These are phyloP conservation scores for Axea sp. DNA, from an alignment of 2,888 invertebrate genomes.

Conservation along the genomic window DNA sequence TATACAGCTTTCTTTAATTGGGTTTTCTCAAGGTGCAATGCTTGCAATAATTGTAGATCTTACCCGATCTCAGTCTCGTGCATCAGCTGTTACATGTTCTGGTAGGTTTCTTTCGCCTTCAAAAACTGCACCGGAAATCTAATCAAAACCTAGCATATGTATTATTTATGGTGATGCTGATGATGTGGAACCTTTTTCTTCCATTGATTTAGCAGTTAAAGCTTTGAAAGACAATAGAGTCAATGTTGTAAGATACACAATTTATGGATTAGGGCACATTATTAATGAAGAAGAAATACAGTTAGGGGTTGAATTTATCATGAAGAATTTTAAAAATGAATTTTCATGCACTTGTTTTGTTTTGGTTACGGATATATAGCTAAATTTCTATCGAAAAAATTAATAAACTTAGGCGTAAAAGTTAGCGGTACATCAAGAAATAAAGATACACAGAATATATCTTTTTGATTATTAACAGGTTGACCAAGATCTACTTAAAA, in stretches of 20 bases:
- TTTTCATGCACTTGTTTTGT: conserved; percentile 24
- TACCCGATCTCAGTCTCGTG: conserved; percentile 22
- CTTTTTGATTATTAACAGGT: conserved; percentile 19
- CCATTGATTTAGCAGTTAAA: conserved; percentile 22
- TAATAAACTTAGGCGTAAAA: conserved; percentile 21
- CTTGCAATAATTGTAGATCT: conserved; percentile 22
- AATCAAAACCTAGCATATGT: conserved; percentile 25
- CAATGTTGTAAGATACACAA: conserved; percentile 14
- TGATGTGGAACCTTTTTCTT: conserved; percentile 22
- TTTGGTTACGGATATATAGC: conserved; percentile 28
- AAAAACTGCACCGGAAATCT: conserved; percentile 29
- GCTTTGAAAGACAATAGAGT: conserved; percentile 14
- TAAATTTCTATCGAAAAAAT: conserved; percentile 28
- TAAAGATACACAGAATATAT: conserved; percentile 21
- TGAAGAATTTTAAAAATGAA: conserved; percentile 18
- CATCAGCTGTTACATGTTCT: conserved; percentile 29
- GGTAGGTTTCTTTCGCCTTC: conserved; percentile 34
- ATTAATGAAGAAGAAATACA: conserved; percentile 28
- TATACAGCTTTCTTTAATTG: conserved; percentile 25
- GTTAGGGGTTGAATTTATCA: conserved; percentile 19
- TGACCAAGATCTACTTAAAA: conserved; percentile 27
- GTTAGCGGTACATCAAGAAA: conserved; percentile 23
- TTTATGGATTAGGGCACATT: conserved; percentile 27
- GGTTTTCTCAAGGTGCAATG: conserved; percentile 29
- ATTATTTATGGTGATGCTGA: conserved; percentile 28